These are phyloP conservation scores for Montipora capricornis DNA, from an alignment of 64 coral and sea anemone genomes.

Conservation along the genomic window DNA sequence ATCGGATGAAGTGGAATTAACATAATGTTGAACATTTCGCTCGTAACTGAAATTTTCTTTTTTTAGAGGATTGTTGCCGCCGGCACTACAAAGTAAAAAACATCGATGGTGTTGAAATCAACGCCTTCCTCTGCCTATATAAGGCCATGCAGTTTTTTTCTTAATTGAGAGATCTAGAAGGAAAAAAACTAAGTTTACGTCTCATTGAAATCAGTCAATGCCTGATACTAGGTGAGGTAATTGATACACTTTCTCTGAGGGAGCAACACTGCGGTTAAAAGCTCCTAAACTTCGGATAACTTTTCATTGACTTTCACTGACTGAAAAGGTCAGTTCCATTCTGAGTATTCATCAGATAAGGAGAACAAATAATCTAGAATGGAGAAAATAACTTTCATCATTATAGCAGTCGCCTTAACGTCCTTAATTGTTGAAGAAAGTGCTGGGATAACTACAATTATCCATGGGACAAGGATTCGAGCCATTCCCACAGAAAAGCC, in stretches of 20 bases:
- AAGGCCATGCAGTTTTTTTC: not conserved
- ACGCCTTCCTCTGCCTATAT: conserved; percentile 13
- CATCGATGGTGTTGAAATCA: conserved; percentile 19
- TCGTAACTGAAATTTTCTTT: conserved; percentile 46
- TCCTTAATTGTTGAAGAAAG: conserved; percentile 13
- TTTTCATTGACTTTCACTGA: not conserved
- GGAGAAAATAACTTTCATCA: conserved; percentile 3
- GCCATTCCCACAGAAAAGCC: not conserved
- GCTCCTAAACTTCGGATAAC: not conserved
- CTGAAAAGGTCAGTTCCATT: not conserved
- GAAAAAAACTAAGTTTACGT: not conserved
- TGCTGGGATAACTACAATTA: not conserved
- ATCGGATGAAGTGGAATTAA: conserved; percentile 51
- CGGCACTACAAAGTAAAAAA: conserved; percentile 36
- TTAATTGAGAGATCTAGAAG: not conserved
- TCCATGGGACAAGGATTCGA: not conserved
- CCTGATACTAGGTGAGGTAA: not conserved
- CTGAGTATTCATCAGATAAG: not conserved
- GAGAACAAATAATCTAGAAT: not conserved
- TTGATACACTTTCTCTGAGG: not conserved
- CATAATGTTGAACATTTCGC: conserved; percentile 33
- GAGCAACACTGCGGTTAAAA: not conserved
- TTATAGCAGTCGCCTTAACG: not conserved
- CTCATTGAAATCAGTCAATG: not conserved
- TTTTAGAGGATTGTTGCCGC: not conserved